A percentile compares a stretch with the other conserved stretches of the same genome.
phyloP scores from a whole-genome alignment of 2,113 vertebrate genomes.

The Zosterops borbonicus region DNA sequence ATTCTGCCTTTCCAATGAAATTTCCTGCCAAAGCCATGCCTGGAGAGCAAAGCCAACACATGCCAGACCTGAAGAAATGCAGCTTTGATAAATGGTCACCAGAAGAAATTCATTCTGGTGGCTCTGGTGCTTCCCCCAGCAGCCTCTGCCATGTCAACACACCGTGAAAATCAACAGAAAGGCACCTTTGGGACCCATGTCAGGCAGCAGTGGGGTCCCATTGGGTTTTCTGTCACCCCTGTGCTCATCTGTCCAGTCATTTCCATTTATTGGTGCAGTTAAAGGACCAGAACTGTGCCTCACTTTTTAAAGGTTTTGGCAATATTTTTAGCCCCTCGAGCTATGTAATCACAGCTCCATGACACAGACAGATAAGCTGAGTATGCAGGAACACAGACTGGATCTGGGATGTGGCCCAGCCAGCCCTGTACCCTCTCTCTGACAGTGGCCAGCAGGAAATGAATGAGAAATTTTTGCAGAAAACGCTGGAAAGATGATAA shows the following conservation, averaged over 20 bases:
- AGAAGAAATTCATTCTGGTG: neutral
- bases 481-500: slow-evolving; percentile 18
- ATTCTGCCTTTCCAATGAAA: neutral
- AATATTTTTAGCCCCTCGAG: neutral
- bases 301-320: slow-evolving; percentile 33
- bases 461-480: neutral
- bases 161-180: neutral
- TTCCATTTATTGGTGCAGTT: neutral
- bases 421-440: neutral
- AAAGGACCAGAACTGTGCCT: neutral
- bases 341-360: slow-evolving; percentile 24
- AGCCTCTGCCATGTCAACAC: neutral
- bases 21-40: neutral
- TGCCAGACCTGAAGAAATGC: neutral
- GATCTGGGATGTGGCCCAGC: slow-evolving; percentile 33
- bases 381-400: neutral
- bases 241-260: neutral
- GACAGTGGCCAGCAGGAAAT: slow-evolving; percentile 22
- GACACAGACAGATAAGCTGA: slow-evolving; percentile 34
- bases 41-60: neutral
- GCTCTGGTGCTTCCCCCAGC: neutral
- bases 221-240: fast-evolving
- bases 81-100: neutral
- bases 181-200: neutral
- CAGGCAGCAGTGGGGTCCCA: neutral